These are phyloP conservation scores for Drosophila atripex DNA, from an alignment of 2,888 invertebrate species.

Conservation along the genomic window DNA sequence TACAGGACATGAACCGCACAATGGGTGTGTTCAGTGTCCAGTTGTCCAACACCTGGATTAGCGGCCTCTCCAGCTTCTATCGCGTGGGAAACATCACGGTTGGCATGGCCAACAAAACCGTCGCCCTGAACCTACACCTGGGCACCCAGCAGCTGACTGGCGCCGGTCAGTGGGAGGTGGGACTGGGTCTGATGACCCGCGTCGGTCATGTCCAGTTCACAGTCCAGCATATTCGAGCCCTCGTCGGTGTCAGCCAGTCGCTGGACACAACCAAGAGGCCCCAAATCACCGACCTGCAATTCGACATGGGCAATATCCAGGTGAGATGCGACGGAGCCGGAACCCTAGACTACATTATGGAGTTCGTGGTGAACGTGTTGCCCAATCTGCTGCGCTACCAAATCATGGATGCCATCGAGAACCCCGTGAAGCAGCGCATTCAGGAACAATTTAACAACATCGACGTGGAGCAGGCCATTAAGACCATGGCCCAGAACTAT, in stretches of 20 bases:
- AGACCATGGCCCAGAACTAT: constrained; percentile 88
- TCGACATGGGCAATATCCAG: constrained; percentile 93
- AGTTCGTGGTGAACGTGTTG: constrained; percentile 91
- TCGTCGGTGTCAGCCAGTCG: constrained; percentile 89
- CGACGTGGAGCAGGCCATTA: constrained; percentile 90
- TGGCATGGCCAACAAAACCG: constrained; percentile 89
- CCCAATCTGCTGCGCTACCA: constrained; percentile 94
- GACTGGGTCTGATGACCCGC: constrained; percentile 88
- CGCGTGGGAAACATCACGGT: constrained; percentile 91
- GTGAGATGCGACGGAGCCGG: constrained; percentile 93
- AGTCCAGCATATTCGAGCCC: constrained; percentile 90
- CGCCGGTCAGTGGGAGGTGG: constrained; percentile 91
- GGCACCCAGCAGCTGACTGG: constrained; percentile 92
- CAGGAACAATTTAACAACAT: constrained; percentile 89
- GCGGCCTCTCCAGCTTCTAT: constrained; percentile 92
- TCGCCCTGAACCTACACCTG: constrained; percentile 86
- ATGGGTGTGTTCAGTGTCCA: constrained; percentile 89
- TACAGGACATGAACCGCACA: constrained; percentile 90
- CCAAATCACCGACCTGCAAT: constrained; percentile 88
- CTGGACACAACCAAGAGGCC: constrained; percentile 91
- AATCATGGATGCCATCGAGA: constrained; percentile 93
- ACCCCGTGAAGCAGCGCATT: constrained; percentile 89
- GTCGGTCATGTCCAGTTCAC: constrained; percentile 91
- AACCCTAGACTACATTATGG: constrained; percentile 92
- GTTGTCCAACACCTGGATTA: constrained; percentile 90